Conservation (phyloP, 1,140 invertebrate species). For the Pogonomyrmex californicus region DNA sequence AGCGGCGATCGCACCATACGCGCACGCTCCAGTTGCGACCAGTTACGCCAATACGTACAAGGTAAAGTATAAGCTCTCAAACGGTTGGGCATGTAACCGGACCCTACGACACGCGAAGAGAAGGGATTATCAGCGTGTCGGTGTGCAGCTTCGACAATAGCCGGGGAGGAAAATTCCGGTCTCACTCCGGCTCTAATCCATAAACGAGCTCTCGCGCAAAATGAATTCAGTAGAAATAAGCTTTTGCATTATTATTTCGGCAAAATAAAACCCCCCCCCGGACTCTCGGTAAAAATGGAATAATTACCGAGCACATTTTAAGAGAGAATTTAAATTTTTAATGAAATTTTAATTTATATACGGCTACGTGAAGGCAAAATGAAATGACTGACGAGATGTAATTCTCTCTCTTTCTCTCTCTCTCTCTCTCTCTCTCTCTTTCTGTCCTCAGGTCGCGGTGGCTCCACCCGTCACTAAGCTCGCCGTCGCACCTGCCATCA, state of each 20-base stretch:
- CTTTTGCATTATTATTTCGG: slow-evolving; percentile 10
- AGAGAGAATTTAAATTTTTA: slow-evolving; percentile 2
- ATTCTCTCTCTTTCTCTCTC: neutral
- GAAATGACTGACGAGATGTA: neutral
- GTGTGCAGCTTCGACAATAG: neutral
- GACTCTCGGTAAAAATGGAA: neutral
- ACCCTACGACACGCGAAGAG: slow-evolving; percentile 10
- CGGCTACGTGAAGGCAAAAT: neutral
- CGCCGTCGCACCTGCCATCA: slow-evolving; percentile 72
- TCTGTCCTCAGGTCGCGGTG: slow-evolving; percentile 71
- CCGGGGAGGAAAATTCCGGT: neutral
- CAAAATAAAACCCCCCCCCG: neutral
- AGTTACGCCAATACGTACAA: slow-evolving; percentile 80
- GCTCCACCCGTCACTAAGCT: slow-evolving; percentile 76
- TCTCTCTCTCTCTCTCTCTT: neutral
- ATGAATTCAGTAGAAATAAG: slow-evolving; percentile 38
- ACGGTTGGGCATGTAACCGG: neutral
- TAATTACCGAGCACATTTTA: slow-evolving; percentile 27
- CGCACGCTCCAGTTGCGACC: slow-evolving; percentile 78
- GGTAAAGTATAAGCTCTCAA: slow-evolving; percentile 61
- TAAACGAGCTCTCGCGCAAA: slow-evolving; percentile 25
- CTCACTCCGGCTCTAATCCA: neutral
- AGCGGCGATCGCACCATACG: slow-evolving; percentile 64
- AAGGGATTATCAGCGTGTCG: slow-evolving; percentile 38
- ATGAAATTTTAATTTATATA: neutral